Evolutionary conservation across 53 echinoderm and acorn worm genomes (phyloP).

Genomic region (Apostichopus leukothele): DNA sequence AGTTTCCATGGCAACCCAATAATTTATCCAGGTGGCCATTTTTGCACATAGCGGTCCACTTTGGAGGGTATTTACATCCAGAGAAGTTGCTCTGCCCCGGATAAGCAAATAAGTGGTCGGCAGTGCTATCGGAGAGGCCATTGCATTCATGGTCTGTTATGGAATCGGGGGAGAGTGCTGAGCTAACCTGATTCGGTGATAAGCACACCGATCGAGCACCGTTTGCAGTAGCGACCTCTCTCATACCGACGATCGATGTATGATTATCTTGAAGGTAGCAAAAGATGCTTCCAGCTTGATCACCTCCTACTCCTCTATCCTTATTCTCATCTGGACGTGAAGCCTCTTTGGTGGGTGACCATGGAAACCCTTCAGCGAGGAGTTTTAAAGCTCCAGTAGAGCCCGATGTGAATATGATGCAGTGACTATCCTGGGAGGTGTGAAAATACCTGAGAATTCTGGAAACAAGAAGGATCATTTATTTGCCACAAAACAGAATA

Average conservation of each 20-base stretch:
- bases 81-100: constrained; percentile 93
- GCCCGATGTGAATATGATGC: constrained; percentile 89
- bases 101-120: constrained; percentile 68
- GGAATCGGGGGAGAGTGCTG: neutral
- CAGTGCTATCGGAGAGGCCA: neutral
- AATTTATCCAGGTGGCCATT: constrained; percentile 13
- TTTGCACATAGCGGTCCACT: constrained; percentile 36
- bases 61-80: constrained; percentile 74
- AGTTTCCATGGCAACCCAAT: constrained; percentile 54
- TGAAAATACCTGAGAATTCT: constrained; percentile 88
- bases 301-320: neutral
- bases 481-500: no score
- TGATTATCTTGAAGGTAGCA: constrained; percentile 90
- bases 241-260: constrained; percentile 90
- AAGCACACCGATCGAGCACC: constrained; percentile 51
- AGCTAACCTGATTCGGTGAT: neutral
- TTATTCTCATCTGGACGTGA: neutral
- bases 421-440: constrained; percentile 72
- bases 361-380: constrained; percentile 79
- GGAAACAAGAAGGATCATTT: neutral
- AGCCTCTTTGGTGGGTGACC: constrained; percentile 45
- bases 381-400: constrained; percentile 86
- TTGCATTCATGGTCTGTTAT: constrained; percentile 5
- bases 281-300: constrained; percentile 53
- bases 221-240: constrained; percentile 68